Evolutionary conservation across 35 echinoderm and acorn worm genomes (phyloP), one percentile per base, ranked within the genome.

Genomic region (Acanthaster planci): DNA sequence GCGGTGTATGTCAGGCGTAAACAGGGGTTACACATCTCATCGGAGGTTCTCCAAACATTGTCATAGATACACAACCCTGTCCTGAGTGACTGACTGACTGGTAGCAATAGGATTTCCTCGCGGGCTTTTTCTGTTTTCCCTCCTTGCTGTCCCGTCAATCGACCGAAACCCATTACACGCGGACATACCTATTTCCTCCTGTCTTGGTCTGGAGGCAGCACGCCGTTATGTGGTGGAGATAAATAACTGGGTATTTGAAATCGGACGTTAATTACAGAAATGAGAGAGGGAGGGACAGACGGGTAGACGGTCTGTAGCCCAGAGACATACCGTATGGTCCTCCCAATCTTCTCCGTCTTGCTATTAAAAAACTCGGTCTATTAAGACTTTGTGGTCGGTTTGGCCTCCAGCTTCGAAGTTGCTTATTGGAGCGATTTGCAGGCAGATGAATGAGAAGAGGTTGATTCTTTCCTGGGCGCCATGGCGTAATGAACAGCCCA

Each of bases 221-320:
- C n/a, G 64, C 64, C 64, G 34, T 47, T 47, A 47, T 47, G 42
- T 47, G 14, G 64, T 72, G 26, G 64, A 72, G 64, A 72, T 72
- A 72, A 72, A 72, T 72, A 72, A 72, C 64, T 1, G 18, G 26
- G 64, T 72, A 26, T 35, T 72, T 14, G 34, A 72, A 36, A 72
- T 72, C 64, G 64, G 64, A 72, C 64, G 64, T 72, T 72, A 72
- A 72, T 72, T 72, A 26, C 64, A 72, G 30, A 72, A 30, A 72
- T 72, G 64, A 26, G 26, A 12, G 42, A 47, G 42, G 12, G 42
- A 47, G 42, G 42, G n/a, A n/a, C 42, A 12, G 42, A 47, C 42
- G 42, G n/a, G 42, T 47, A 47, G 42, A 47, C 42, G 42, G 42
- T 4, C 12, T 47, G 4, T 47, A 6, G 42, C 42, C 42, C 42